Percentiles rank a stretch among this genome's conserved stretches.
phyloP scores from a whole-genome alignment of 2,888 invertebrate species.

The Aradus depressus region DNA sequence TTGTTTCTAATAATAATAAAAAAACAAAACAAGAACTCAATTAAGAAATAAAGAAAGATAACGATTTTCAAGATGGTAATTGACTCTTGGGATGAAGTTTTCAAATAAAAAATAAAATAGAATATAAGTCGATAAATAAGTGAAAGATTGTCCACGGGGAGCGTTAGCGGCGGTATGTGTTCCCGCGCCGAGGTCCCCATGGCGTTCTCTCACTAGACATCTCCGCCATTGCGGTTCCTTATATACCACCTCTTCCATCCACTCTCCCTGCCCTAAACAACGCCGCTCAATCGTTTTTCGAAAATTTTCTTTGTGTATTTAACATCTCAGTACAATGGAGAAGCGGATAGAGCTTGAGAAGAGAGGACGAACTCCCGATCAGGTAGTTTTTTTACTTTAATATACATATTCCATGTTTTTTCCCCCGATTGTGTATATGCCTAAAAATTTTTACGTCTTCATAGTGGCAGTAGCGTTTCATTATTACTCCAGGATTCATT shows the following conservation, averaged over 20 bases:
- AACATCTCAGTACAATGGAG: conserved; percentile 54
- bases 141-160: not conserved
- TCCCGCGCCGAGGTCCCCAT: conserved; percentile 4
- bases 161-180: conserved; percentile 5
- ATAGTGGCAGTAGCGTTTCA: too few species aligned
- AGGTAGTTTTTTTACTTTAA: conserved; percentile 53
- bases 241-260: not conserved
- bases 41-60: too few species aligned
- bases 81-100: too few species aligned
- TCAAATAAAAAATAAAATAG: too few species aligned
- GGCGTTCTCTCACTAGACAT: conserved; percentile 6
- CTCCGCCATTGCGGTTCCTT: conserved; percentile 13
- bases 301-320: not conserved
- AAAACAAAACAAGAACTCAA: too few species aligned
- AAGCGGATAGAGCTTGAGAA: conserved; percentile 91
- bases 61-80: too few species aligned
- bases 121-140: conserved; percentile 14
- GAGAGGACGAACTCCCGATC: conserved; percentile 77
- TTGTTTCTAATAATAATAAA: too few species aligned
- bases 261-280: not conserved
- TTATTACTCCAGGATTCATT: too few species aligned
- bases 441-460: not conserved
- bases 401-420: conserved; percentile 16
- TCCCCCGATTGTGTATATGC: not conserved
- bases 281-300: conserved; percentile 15